These are phyloP conservation scores for Philonicus albiceps DNA, from an alignment of 2,888 invertebrate species.

Conservation along the genomic window DNA sequence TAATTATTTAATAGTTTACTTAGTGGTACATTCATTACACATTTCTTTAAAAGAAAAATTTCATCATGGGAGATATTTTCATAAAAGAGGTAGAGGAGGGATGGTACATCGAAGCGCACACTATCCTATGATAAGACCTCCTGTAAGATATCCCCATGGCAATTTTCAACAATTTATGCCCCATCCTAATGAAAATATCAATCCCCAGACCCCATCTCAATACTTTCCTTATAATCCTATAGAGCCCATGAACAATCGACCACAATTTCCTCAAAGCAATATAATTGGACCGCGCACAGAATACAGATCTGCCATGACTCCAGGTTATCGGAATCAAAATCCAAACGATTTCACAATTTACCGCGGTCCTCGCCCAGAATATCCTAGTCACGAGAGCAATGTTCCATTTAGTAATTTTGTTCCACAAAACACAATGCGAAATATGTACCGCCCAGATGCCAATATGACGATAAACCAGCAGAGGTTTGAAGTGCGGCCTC, in stretches of 20 bases:
- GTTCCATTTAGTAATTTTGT: slow-evolving; percentile 41
- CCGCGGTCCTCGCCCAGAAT: slow-evolving; percentile 45
- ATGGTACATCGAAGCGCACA: slow-evolving; percentile 50
- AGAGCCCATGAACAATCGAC: slow-evolving; percentile 25
- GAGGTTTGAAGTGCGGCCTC: slow-evolving; percentile 48
- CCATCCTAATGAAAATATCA: slow-evolving; percentile 52
- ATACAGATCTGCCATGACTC: slow-evolving; percentile 47
- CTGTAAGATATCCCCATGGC: slow-evolving; percentile 47
- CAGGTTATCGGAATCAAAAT: slow-evolving; percentile 51
- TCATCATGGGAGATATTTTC: slow-evolving; percentile 46
- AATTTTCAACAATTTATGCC: slow-evolving; percentile 51
- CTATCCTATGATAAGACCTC: slow-evolving; percentile 52
- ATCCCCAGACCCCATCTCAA: slow-evolving; percentile 49
- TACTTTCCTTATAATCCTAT: slow-evolving; percentile 42
- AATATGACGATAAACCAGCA: not conserved
- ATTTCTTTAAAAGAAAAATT: slow-evolving; percentile 42
- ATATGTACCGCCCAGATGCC: slow-evolving; percentile 53
- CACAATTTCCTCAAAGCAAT: slow-evolving; percentile 47
- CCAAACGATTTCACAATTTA: slow-evolving; percentile 49
- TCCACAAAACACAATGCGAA: slow-evolving; percentile 45
- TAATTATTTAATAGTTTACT: slow-evolving; percentile 42
- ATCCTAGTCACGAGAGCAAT: slow-evolving; percentile 36
- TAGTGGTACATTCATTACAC: not conserved
- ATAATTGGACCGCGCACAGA: slow-evolving; percentile 51
- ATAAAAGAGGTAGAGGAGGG: slow-evolving; percentile 54